phyloP scores from a whole-genome alignment of 2,113 vertebrate species.

The Epinephelus lanceolatus region DNA sequence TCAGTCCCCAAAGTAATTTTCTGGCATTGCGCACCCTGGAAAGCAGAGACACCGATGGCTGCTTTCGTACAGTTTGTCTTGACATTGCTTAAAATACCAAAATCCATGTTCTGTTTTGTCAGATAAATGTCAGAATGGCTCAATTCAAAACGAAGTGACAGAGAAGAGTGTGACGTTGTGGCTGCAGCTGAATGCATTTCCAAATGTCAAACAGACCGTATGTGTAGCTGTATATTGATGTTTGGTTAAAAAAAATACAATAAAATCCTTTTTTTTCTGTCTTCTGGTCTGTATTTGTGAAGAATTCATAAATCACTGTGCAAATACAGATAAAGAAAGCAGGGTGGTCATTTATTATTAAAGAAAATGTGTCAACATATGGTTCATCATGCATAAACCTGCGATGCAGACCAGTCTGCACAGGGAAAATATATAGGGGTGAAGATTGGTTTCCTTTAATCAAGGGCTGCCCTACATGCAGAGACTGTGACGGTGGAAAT shows the following conservation, averaged over 20 bases:
- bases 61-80: slow-evolving; percentile 37
- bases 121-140: slow-evolving; percentile 68
- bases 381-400: not conserved
- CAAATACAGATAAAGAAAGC: not conserved
- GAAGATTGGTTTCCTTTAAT: not conserved
- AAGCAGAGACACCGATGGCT: slow-evolving; percentile 36
- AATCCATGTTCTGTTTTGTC: slow-evolving; percentile 63
- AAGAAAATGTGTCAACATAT: not conserved
- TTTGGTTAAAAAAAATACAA: slow-evolving; percentile 65
- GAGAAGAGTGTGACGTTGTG: slow-evolving; percentile 39
- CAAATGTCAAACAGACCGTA: slow-evolving; percentile 71
- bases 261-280: slow-evolving; percentile 59
- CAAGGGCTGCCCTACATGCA: not conserved
- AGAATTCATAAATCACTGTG: not conserved
- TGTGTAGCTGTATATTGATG: slow-evolving; percentile 77
- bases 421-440: not conserved
- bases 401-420: not conserved
- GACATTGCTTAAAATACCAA: slow-evolving; percentile 61
- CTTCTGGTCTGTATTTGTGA: slow-evolving; percentile 22
- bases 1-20: slow-evolving; percentile 37
- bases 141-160: slow-evolving; percentile 41
- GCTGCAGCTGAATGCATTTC: slow-evolving; percentile 63
- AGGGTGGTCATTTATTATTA: not conserved
- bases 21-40: slow-evolving; percentile 32
- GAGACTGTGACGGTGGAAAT: not conserved